phyloP scores from a whole-genome alignment of 53 echinoderm and acorn worm genomes.

The Holothuria leucospilota region DNA sequence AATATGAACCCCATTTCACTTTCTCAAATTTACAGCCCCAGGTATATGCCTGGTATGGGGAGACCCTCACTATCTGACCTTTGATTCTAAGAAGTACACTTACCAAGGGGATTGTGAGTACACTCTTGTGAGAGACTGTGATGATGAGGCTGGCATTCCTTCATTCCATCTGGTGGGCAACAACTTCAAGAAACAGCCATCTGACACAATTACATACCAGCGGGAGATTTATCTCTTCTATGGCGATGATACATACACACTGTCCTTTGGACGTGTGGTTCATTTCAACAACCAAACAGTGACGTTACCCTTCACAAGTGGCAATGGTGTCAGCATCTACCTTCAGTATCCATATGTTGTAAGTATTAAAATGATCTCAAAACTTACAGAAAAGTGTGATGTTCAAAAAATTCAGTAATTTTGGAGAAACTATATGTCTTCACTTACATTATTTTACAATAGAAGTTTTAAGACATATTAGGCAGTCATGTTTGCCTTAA shows the following conservation, averaged over 20 bases:
- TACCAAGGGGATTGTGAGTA: constrained; percentile 41
- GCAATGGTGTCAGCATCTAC: neutral
- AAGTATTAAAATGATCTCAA: neutral
- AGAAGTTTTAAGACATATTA: too few species aligned
- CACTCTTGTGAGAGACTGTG: constrained; percentile 36
- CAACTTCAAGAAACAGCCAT: constrained; percentile 19
- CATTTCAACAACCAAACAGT: neutral
- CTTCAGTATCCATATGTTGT: constrained; percentile 23
- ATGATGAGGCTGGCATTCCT: neutral
- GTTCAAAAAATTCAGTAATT: too few species aligned
- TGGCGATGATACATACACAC: neutral
- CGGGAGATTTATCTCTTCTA: constrained; percentile 20
- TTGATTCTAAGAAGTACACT: constrained; percentile 7
- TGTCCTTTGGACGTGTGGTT: neutral
- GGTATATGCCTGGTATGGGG: constrained; percentile 35
- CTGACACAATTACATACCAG: neutral
- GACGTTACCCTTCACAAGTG: constrained; percentile 7
- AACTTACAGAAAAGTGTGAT: too few species aligned
- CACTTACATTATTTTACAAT: too few species aligned
- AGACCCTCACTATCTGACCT: constrained; percentile 33
- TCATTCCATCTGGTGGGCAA: constrained; percentile 32
- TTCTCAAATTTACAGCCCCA: neutral
- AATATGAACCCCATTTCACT: too few species aligned
- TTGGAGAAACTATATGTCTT: too few species aligned
- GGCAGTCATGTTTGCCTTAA: neutral